Conservation (phyloP, 2,113 vertebrate species). For the Bufo gargarizans region DNA sequence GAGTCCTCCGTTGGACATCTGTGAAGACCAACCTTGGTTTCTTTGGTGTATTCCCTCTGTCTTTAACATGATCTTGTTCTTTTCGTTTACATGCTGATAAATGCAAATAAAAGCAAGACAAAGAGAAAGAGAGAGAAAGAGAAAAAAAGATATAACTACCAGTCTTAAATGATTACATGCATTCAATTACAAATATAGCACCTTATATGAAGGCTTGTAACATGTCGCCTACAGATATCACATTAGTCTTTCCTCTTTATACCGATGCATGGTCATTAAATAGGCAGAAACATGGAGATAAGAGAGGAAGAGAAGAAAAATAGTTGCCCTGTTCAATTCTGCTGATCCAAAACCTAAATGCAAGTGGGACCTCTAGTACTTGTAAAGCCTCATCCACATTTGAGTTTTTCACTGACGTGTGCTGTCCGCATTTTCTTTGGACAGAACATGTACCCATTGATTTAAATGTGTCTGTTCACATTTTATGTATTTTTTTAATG, state of each 20-base stretch:
- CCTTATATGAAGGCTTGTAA: not conserved
- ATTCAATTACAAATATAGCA: not conserved
- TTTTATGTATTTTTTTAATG: too few relatives aligned
- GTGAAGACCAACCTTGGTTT: conserved; percentile 98
- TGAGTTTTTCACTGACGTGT: too few relatives aligned
- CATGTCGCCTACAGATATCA: not conserved
- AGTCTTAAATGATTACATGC: not conserved
- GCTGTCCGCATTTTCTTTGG: too few relatives aligned
- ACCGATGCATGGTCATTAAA: not conserved
- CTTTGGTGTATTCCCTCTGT: conserved; percentile 88
- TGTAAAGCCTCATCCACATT: too few relatives aligned
- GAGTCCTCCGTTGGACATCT: conserved; percentile 96
- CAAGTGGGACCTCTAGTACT: too few relatives aligned
- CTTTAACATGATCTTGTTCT: conserved; percentile 94
- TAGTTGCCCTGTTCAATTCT: not conserved
- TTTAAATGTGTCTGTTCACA: too few relatives aligned
- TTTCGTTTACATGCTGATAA: conserved; percentile 95
- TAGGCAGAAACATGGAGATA: not conserved
- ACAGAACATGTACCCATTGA: too few relatives aligned
- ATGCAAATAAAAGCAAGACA: not conserved
- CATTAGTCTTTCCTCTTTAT: not conserved
- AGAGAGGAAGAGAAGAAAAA: not conserved
- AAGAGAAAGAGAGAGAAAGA: not conserved
- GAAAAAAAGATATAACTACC: conserved; percentile 57
- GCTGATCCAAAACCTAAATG: not conserved